Conservation (phyloP, 2,888 invertebrate species). For the Synergus japonicus region DNA sequence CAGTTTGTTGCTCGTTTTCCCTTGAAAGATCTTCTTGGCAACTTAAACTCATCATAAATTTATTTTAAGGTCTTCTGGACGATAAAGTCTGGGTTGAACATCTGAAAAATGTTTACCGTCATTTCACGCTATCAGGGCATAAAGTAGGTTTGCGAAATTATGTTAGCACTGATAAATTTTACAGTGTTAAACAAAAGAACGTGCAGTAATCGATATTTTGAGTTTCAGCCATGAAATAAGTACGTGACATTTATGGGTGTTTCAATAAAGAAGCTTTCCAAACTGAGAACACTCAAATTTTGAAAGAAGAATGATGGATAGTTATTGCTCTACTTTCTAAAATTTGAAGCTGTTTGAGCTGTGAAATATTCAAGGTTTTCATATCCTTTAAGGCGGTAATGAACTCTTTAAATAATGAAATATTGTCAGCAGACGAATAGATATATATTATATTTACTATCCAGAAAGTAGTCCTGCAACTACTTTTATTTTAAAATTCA, state of each 20-base stretch:
- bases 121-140: slow-evolving; percentile 15
- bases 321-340: not conserved
- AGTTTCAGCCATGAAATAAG: not conserved
- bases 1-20: slow-evolving; percentile 1
- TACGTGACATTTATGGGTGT: not conserved
- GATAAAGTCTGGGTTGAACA: not conserved
- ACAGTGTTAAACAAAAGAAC: not conserved
- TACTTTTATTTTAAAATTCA: not conserved
- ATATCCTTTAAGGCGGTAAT: not conserved
- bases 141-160: not conserved
- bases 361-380: not conserved
- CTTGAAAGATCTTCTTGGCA: slow-evolving; percentile 31
- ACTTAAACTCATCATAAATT: slow-evolving; percentile 20
- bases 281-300: not conserved
- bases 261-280: not conserved
- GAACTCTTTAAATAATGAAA: not conserved
- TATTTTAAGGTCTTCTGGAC: not conserved
- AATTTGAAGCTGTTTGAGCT: not conserved
- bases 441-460: too few relatives aligned
- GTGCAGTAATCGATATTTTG: slow-evolving; percentile 19
- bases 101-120: slow-evolving; percentile 13
- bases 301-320: not conserved
- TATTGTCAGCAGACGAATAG: not conserved
- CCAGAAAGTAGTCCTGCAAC: not conserved
- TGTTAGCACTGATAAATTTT: not conserved